Evolutionary conservation across 2,888 invertebrate species (phyloP).

Genomic region (Drosophila multiciliata): DNA sequence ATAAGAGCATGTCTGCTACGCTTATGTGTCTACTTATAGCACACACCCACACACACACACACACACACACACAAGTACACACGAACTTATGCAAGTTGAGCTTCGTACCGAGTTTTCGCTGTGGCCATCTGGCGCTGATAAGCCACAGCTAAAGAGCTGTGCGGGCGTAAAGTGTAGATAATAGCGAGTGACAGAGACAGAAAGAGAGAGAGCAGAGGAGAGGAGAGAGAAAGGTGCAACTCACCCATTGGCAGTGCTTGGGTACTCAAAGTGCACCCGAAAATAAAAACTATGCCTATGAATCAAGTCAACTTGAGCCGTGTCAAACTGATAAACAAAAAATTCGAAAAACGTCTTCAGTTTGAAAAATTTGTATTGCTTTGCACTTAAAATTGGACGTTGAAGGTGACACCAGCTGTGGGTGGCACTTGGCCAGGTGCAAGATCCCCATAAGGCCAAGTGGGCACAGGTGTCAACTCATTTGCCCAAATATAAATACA

Average conservation of each 20-base stretch:
- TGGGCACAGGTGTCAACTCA: constrained; percentile 69
- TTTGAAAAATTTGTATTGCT: constrained; percentile 62
- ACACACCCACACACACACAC: not conserved
- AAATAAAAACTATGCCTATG: constrained; percentile 11
- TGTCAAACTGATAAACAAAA: constrained; percentile 57
- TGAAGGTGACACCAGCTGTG: not conserved
- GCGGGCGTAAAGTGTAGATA: constrained; percentile 73
- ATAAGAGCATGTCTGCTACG: constrained; percentile 15
- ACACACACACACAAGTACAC: not conserved
- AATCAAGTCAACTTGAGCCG: constrained; percentile 40
- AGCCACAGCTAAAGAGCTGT: constrained; percentile 33
- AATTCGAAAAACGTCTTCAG: constrained; percentile 43
- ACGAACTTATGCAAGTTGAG: constrained; percentile 19
- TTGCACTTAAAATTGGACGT: constrained; percentile 55
- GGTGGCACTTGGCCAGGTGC: constrained; percentile 30
- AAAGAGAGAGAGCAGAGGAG: not conserved
- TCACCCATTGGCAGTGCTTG: constrained; percentile 19
- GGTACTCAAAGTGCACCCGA: constrained; percentile 54
- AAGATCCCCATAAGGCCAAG: constrained; percentile 48
- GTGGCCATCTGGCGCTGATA: constrained; percentile 72
- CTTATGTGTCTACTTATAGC: not conserved
- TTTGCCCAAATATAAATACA: constrained; percentile 30
- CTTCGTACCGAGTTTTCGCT: constrained; percentile 33
- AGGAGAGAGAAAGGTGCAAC: not conserved
- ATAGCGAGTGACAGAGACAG: constrained; percentile 20